These are phyloP conservation scores for Philotrypesis tridentata DNA, from an alignment of 1,140 invertebrate species.

Conservation along the genomic window DNA sequence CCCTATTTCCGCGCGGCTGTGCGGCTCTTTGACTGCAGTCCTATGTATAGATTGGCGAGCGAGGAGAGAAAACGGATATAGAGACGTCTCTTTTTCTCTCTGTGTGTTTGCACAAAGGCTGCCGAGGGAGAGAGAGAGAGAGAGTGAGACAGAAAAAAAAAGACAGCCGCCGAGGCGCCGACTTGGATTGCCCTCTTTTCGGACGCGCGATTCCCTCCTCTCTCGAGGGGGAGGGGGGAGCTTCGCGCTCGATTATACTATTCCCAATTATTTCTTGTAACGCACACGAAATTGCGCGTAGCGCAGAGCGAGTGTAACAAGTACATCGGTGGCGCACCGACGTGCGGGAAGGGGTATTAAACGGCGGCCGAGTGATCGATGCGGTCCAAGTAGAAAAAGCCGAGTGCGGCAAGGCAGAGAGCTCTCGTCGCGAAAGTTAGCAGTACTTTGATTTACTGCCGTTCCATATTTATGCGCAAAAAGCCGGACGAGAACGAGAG, in stretches of 20 bases:
- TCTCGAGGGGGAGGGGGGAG: too few relatives aligned
- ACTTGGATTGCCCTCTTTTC: not conserved
- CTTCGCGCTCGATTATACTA: too few relatives aligned
- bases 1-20: not conserved
- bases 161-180: not conserved
- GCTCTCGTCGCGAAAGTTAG: not conserved
- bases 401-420: not conserved
- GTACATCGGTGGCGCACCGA: too few relatives aligned
- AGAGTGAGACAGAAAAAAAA: too few relatives aligned
- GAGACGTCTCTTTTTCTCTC: not conserved
- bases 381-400: not conserved
- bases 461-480: not conserved
- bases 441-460: not conserved
- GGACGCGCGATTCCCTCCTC: not conserved
- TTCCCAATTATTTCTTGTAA: not conserved
- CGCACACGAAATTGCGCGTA: not conserved
- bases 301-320: not conserved
- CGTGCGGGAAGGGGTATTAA: too few relatives aligned
- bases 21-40: not conserved
- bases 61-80: constrained; percentile 5
- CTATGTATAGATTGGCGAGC: not conserved
- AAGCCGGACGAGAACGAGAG: not conserved
- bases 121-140: too few relatives aligned
- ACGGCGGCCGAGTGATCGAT: not conserved
- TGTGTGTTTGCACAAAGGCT: not conserved